Conservation (phyloP, 2,888 invertebrate genomes). For the Lepidocyrtinus sp. region DNA sequence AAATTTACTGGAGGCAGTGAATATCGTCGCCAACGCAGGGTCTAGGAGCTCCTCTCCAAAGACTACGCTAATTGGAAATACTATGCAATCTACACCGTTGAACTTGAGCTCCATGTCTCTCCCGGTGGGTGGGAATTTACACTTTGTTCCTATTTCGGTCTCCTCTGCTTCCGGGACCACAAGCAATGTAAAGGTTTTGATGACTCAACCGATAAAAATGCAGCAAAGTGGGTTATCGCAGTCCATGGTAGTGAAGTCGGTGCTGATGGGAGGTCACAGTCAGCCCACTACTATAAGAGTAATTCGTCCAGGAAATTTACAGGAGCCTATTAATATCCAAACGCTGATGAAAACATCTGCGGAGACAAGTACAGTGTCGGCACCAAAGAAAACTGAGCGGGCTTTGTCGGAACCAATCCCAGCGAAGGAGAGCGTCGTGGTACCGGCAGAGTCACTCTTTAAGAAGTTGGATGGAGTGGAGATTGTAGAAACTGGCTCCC, state of each 20-base stretch:
- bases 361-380: slow-evolving; percentile 70
- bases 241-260: slow-evolving; percentile 70
- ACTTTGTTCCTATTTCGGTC: slow-evolving; percentile 65
- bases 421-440: slow-evolving; percentile 2
- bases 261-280: slow-evolving; percentile 66
- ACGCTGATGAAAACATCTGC: slow-evolving; percentile 38
- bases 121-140: slow-evolving; percentile 59
- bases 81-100: slow-evolving; percentile 57
- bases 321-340: slow-evolving; percentile 34
- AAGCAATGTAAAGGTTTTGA: slow-evolving; percentile 71
- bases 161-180: slow-evolving; percentile 60
- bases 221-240: slow-evolving; percentile 58
- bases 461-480: slow-evolving; percentile 65
- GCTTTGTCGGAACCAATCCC: neutral
- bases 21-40: slow-evolving; percentile 61
- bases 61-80: slow-evolving; percentile 51
- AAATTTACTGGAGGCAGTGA: slow-evolving; percentile 65
- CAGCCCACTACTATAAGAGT: slow-evolving; percentile 65
- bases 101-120: slow-evolving; percentile 61
- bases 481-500: slow-evolving; percentile 64
- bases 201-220: slow-evolving; percentile 69
- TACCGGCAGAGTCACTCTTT: slow-evolving; percentile 50
- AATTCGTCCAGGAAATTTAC: slow-evolving; percentile 56
- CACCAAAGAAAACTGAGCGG: slow-evolving; percentile 75
- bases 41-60: slow-evolving; percentile 64